A percentile compares a stretch with the other conserved stretches of the same genome.
phyloP scores from a whole-genome alignment of 2,113 vertebrate genomes.

The Myotis lucifugus region DNA sequence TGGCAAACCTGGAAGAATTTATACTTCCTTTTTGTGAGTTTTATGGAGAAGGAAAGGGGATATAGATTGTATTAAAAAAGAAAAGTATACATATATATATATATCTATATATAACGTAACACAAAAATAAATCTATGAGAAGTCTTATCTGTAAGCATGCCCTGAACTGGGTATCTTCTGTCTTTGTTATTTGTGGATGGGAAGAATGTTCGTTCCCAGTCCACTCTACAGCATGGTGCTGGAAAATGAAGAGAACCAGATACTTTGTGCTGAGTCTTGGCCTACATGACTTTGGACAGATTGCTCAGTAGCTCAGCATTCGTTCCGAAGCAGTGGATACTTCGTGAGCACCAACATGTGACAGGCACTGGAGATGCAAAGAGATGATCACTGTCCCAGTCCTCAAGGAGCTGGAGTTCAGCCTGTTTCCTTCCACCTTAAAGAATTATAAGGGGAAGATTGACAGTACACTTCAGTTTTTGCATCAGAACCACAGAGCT shows the following conservation, averaged over 20 bases:
- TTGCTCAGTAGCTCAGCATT: background rate
- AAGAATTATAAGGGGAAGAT: background rate
- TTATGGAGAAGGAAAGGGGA: conserved; percentile 52
- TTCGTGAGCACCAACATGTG: background rate
- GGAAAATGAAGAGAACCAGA: conserved; percentile 1
- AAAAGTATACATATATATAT: conserved; percentile 65
- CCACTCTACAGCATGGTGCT: background rate
- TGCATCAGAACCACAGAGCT: background rate
- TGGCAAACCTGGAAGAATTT: conserved; percentile 52
- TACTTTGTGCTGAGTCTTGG: background rate
- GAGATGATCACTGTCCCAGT: background rate
- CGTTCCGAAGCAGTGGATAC: background rate
- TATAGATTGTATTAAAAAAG: conserved; percentile 73
- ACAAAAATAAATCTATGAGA: conserved; percentile 78
- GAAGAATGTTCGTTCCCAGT: conserved; percentile 27
- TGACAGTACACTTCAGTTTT: background rate
- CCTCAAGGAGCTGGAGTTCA: background rate
- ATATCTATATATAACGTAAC: conserved; percentile 70
- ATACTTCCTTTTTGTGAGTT: conserved; percentile 61
- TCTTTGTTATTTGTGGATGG: conserved; percentile 44
- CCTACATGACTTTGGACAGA: background rate
- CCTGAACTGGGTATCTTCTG: conserved; percentile 57
- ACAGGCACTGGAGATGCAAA: background rate
- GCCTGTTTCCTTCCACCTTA: background rate
- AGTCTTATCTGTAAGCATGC: conserved; percentile 58